These are phyloP conservation scores for Leptopterna dolabrata DNA, from an alignment of 2,888 invertebrate species.

Conservation along the genomic window DNA sequence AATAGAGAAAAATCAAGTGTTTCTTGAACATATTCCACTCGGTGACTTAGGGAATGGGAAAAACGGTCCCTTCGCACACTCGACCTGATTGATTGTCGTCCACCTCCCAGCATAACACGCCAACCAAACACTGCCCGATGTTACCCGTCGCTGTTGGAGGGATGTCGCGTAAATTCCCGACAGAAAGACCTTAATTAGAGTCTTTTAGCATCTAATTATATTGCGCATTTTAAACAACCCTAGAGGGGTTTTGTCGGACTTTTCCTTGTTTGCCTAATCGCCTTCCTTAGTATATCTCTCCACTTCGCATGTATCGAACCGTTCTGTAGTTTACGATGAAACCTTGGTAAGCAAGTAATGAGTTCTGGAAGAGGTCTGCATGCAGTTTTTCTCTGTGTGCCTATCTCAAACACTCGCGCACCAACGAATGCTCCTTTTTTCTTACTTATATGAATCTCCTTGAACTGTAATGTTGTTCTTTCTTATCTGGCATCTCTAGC, in stretches of 20 bases:
- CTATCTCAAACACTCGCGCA: too few species aligned
- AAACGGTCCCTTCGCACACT: background rate
- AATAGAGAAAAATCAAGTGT: too few species aligned
- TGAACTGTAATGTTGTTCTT: too few species aligned
- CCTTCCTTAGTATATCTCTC: too few species aligned
- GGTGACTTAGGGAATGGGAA: background rate
- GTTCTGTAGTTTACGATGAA: too few species aligned
- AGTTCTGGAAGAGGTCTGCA: too few species aligned
- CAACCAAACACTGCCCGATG: background rate
- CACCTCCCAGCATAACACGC: background rate
- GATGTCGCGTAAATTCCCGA: background rate
- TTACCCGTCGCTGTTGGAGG: background rate
- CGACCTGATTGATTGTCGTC: constrained; percentile 15
- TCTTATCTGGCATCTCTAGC: too few species aligned
- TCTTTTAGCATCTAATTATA: constrained; percentile 42
- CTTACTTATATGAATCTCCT: too few species aligned
- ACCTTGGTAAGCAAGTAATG: too few species aligned
- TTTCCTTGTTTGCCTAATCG: background rate
- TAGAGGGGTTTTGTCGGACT: background rate
- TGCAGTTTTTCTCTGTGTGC: too few species aligned
- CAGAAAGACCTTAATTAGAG: constrained; percentile 35
- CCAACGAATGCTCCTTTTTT: too few species aligned
- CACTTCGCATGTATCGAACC: too few species aligned
- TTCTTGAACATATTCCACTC: background rate
- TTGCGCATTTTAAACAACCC: constrained; percentile 40